Evolutionary conservation across 2,888 invertebrate species (phyloP).

Genomic region (Tenthredo scrophulariae): DNA sequence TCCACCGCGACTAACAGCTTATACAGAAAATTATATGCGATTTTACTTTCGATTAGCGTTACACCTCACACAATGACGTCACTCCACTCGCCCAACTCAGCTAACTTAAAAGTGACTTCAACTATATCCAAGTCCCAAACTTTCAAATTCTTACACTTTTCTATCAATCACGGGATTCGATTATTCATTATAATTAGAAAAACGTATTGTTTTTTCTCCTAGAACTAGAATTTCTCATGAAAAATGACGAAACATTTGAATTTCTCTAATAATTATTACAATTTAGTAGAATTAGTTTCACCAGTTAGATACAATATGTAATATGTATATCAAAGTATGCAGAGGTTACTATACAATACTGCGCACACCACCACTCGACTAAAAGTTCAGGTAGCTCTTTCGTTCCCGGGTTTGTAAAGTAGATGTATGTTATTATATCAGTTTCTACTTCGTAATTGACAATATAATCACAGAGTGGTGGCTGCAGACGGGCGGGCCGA

Average conservation of each 20-base stretch:
- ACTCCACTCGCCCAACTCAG: background rate
- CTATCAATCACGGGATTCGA: no score
- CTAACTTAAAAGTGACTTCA: background rate
- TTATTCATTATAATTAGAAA: no score
- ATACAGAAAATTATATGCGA: background rate
- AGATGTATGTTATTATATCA: constrained; percentile 64
- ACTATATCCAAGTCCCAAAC: no score
- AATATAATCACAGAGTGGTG: constrained; percentile 69
- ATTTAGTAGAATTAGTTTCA: background rate
- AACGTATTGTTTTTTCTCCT: no score
- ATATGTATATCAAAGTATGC: background rate
- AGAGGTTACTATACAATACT: background rate
- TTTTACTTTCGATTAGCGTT: background rate
- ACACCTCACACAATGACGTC: background rate
- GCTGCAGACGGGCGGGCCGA: constrained; percentile 17
- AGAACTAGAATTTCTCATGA: no score
- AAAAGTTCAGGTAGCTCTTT: constrained; percentile 55
- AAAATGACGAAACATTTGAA: no score
- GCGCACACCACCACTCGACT: background rate
- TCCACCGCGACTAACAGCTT: background rate
- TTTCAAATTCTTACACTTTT: no score
- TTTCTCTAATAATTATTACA: background rate
- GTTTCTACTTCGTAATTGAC: constrained; percentile 68
- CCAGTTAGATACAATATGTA: background rate
- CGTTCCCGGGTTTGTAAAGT: constrained; percentile 57